Evolutionary conservation across 2,888 invertebrate genomes (phyloP).

Genomic region (Dicyrtomina minuta): DNA sequence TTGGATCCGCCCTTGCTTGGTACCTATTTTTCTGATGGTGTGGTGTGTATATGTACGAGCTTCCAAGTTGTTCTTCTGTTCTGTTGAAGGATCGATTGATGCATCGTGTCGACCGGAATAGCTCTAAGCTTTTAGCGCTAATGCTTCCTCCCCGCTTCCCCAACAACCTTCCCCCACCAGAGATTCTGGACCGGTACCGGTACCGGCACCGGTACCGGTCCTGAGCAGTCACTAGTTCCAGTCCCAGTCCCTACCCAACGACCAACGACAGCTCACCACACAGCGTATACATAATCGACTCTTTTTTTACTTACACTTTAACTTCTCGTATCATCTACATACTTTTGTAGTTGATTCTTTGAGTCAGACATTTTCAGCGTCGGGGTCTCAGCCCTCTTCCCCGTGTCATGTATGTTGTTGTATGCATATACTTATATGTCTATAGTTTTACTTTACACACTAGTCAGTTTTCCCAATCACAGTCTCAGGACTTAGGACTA

Average conservation of each 20-base stretch:
- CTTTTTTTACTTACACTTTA: background rate
- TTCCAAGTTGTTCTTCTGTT: too few relatives aligned
- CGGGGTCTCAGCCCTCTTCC: background rate
- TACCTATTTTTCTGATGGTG: background rate
- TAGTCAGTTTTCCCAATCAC: background rate
- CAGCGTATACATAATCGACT: background rate
- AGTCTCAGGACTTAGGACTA: too few relatives aligned
- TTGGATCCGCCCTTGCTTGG: background rate
- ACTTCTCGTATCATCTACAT: background rate
- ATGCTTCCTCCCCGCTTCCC: slow-evolving; percentile 48
- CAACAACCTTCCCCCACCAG: slow-evolving; percentile 33
- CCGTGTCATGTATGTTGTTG: background rate
- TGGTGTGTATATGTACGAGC: background rate
- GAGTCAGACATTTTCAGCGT: too few relatives aligned
- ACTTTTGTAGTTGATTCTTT: too few relatives aligned
- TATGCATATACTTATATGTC: too few relatives aligned
- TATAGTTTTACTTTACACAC: background rate
- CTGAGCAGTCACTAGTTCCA: background rate
- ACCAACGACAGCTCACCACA: background rate
- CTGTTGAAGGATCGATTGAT: slow-evolving; percentile 50
- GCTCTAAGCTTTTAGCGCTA: slow-evolving; percentile 54
- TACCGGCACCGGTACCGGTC: too few relatives aligned
- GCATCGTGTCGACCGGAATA: slow-evolving; percentile 53
- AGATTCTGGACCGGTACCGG: too few relatives aligned
- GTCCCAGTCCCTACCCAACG: slow-evolving; percentile 7